Evolutionary conservation across 1,140 invertebrate species (phyloP), one percentile per base, ranked within the genome.

Genomic region (Heliconius melpomene): DNA sequence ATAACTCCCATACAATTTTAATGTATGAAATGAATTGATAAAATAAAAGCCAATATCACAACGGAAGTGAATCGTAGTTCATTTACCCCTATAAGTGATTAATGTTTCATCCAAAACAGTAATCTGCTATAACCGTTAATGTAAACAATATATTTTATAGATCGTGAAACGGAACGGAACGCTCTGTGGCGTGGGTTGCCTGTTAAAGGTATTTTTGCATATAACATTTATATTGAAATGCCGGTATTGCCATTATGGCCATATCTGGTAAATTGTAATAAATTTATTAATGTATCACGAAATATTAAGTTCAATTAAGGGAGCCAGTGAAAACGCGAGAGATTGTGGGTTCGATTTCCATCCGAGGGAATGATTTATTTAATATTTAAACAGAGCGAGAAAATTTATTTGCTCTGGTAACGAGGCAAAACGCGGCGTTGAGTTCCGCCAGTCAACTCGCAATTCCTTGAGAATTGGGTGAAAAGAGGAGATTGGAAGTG

Each of bases 101-200:
- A 79, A 81, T 85, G 79, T 72, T 77, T 60, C n/a, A 74, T 77
- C 82, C 78, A 75, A 81, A 81, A 81, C 79, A 72, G 82, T 73
- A 78, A 20, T 70, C 29, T 38, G 73, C n/a, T 73, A 75, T 72
- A 80, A 84, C n/a, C 80, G 76, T 80, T 83, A 84, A 79, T 81
- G 79, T 79, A 81, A 84, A 80, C 79, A 82, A 79, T 79, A 76
- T 75, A 72, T 84, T 82, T 80, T 82, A 82, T 84, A 75, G 78
- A 46, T 73, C 23, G 75, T 80, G 54, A 50, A 77, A 80, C 75
- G 66, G 36, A 77, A 81, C 40, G 36, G 36, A 77, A 81, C 54
- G 36, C 71, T 50, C 75, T 81, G 72, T 52, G 54, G 52, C 76
- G 72, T 81, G 75, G 79, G 60, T 74, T 66, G 60, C 60, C 60